Base-by-base conservation (phyloP, 2,888 invertebrate species). In the Automeris io region DNA sequence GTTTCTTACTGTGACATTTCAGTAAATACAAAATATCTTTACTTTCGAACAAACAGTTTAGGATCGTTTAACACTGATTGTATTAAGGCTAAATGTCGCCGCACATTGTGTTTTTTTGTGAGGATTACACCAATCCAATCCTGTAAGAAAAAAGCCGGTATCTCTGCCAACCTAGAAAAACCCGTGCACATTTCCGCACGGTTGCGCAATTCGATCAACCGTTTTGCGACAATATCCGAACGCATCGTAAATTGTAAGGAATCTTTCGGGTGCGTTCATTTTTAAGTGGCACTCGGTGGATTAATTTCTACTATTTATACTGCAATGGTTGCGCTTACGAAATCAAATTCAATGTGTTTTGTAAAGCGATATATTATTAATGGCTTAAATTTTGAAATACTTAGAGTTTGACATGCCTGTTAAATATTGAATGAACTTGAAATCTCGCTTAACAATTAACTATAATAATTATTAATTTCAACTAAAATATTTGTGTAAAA, bases 61-160 rank as follows among this genome's bases (percentile, higher is more conserved):
- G 43, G 47, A 51, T 47, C 54, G 56, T 62, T 72, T 68, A 61
- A 56, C 49, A 42, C 53, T 58, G 53, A 66, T 66, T 63, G 60
- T 52, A 49, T 29, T 29, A 29, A 16, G 51, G 43, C 42, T 51
- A 58, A 67, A 64, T 61, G 61, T 42, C 42, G 16, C 16, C n/a
- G 16, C 8, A 9, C 59, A 41, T 42, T 42, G 37, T 52, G 45
- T 51, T 41, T 56, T 70, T 74, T 76, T 74, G 61, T 50, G 35
- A 42, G 62, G 70, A 67, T 77, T 76, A 77, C 41, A 43, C 48
- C 59, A 76, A 79, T 75, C 73, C 73, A 70, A 79, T 77, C 59
- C 54, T 37, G 32, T 24, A 21, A 25, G 36, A 40, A 36, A 34
- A 29, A 33, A 22, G 29, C 26, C 29, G 39, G 25, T 39, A 29